Conservation (phyloP, 2,797 vertebrate genomes). For the Amblyraja radiata region DNA sequence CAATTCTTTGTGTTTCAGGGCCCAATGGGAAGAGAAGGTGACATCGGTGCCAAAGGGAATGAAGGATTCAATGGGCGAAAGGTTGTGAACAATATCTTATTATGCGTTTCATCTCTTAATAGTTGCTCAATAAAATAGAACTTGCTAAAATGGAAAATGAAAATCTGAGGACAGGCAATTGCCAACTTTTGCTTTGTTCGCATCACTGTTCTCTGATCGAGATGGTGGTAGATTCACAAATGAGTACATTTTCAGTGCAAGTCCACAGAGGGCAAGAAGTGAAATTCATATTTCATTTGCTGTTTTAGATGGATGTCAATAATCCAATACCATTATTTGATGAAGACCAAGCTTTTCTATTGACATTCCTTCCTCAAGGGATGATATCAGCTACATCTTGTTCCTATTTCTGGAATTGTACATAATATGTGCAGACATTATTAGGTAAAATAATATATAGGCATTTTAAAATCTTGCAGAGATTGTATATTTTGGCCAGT, state of each 20-base stretch:
- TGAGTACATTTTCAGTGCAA: not conserved
- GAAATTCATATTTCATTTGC: not conserved
- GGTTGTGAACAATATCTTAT: constrained; percentile 51
- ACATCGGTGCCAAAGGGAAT: constrained; percentile 56
- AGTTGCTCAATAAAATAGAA: not conserved
- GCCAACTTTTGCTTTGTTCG: not conserved
- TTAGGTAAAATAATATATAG: not conserved
- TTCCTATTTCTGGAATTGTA: not conserved
- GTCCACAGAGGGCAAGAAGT: not conserved
- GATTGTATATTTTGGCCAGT: too few species aligned
- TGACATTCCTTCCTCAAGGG: not conserved
- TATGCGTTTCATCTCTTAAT: not conserved
- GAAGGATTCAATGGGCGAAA: constrained; percentile 64
- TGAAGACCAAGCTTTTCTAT: not conserved
- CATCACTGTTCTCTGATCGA: not conserved
- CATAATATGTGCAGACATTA: not conserved
- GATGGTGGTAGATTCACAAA: not conserved
- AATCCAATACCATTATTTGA: not conserved
- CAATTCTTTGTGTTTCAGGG: constrained; percentile 56
- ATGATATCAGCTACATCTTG: not conserved
- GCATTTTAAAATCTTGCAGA: too few species aligned
- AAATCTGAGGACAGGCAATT: not conserved
- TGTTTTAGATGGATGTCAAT: not conserved
- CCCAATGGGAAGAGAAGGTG: constrained; percentile 55
- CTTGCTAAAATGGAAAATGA: not conserved